Conservation (phyloP, 2,113 vertebrate species). For the Lepus europaeus region DNA sequence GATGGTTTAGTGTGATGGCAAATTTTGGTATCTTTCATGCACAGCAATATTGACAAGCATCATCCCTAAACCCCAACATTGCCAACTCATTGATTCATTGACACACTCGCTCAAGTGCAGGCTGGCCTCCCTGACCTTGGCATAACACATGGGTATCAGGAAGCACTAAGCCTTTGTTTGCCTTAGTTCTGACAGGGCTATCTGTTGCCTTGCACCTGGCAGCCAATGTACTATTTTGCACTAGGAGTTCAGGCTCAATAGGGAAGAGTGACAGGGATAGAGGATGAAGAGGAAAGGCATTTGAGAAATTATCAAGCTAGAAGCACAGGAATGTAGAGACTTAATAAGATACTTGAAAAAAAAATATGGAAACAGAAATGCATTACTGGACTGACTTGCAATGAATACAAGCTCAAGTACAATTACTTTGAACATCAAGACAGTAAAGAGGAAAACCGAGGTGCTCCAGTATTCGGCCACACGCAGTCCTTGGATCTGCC, state of each 20-base stretch:
- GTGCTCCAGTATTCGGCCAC: neutral
- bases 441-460: neutral
- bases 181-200: neutral
- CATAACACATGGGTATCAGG: neutral
- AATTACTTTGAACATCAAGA: constrained; percentile 24
- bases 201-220: neutral
- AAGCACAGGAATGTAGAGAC: neutral
- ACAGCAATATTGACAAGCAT: neutral
- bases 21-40: constrained; percentile 9
- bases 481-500: neutral
- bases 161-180: constrained; percentile 12
- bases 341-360: constrained; percentile 4
- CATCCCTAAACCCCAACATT: constrained; percentile 43
- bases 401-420: neutral
- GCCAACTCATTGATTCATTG: constrained; percentile 46
- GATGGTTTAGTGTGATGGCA: neutral
- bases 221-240: neutral
- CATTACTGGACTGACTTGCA: neutral
- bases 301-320: constrained; percentile 29
- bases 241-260: neutral
- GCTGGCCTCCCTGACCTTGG: constrained; percentile 45
- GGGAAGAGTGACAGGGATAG: neutral
- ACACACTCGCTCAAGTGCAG: constrained; percentile 25
- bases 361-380: neutral
- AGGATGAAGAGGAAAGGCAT: neutral